Conservation (phyloP, 2,888 invertebrate genomes). For the Leistus spinibarbis region DNA sequence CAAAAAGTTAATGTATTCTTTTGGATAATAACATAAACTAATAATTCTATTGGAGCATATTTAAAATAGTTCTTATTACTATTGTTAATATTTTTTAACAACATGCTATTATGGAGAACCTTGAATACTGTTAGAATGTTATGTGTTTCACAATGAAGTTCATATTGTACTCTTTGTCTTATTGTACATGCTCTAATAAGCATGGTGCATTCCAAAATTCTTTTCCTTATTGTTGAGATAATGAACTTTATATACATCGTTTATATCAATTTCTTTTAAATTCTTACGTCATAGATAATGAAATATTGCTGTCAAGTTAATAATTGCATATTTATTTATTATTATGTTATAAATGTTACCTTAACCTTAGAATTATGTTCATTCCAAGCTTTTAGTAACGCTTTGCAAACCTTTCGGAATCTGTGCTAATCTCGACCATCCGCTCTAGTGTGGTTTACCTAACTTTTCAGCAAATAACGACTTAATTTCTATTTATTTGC, state of each 20-base stretch:
- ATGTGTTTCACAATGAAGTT: slow-evolving; percentile 14
- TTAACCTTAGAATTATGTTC: too few relatives aligned
- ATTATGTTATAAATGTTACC: too few relatives aligned
- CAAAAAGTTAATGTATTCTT: not conserved
- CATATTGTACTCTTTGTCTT: slow-evolving; percentile 9
- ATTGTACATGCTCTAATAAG: slow-evolving; percentile 18
- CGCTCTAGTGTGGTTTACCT: too few relatives aligned
- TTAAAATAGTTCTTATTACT: not conserved
- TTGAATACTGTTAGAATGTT: not conserved
- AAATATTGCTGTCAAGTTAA: too few relatives aligned
- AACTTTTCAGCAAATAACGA: too few relatives aligned
- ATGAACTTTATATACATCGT: not conserved
- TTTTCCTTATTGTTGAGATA: slow-evolving; percentile 1
- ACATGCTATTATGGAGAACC: not conserved
- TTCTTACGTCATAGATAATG: not conserved
- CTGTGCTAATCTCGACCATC: too few relatives aligned
- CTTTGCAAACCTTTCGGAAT: too few relatives aligned
- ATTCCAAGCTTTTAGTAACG: too few relatives aligned
- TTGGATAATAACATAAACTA: slow-evolving; percentile 1
- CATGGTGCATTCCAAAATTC: slow-evolving; percentile 1
- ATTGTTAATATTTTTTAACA: not conserved
- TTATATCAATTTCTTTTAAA: not conserved
- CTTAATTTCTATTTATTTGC: too few relatives aligned
- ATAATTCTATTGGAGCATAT: slow-evolving; percentile 7
- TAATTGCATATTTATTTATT: not conserved